Evolutionary conservation across 2,797 vertebrate genomes (phyloP).

Genomic region (Thunnus albacares): DNA sequence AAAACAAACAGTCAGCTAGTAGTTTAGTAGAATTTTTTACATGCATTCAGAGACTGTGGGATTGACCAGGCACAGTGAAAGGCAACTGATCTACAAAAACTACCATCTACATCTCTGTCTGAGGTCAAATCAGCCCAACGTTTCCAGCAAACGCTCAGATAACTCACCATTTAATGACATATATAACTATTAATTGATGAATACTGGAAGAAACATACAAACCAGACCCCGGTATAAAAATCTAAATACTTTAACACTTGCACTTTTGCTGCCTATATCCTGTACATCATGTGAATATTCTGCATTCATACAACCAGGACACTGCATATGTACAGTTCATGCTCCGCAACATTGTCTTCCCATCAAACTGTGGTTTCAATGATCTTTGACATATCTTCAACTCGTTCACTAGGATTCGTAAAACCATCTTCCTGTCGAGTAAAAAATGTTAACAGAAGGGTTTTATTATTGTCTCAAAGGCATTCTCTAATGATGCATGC

Average conservation of each 20-base stretch:
- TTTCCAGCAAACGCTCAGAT: too few relatives aligned
- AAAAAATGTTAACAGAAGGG: conserved; percentile 5
- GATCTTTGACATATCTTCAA: not conserved
- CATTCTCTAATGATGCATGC: not conserved
- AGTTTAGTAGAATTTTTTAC: too few relatives aligned
- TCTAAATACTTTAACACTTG: not conserved
- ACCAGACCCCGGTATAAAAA: too few relatives aligned
- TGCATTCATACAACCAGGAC: not conserved
- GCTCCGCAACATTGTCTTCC: conserved; percentile 27
- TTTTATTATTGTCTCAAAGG: not conserved
- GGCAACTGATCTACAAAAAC: conserved; percentile 15
- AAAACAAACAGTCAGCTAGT: too few relatives aligned
- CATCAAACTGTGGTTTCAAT: not conserved
- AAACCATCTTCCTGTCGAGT: not conserved
- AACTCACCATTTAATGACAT: too few relatives aligned
- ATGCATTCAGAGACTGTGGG: not conserved
- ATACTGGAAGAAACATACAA: too few relatives aligned
- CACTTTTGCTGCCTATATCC: not conserved
- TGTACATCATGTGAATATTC: not conserved
- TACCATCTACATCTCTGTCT: not conserved
- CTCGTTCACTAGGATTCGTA: not conserved
- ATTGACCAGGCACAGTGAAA: not conserved
- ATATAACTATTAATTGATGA: too few relatives aligned
- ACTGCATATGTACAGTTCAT: not conserved
- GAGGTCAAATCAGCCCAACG: not conserved